Conservation (phyloP, 2,888 invertebrate genomes). For the Dasysyrphus tricinctus region DNA sequence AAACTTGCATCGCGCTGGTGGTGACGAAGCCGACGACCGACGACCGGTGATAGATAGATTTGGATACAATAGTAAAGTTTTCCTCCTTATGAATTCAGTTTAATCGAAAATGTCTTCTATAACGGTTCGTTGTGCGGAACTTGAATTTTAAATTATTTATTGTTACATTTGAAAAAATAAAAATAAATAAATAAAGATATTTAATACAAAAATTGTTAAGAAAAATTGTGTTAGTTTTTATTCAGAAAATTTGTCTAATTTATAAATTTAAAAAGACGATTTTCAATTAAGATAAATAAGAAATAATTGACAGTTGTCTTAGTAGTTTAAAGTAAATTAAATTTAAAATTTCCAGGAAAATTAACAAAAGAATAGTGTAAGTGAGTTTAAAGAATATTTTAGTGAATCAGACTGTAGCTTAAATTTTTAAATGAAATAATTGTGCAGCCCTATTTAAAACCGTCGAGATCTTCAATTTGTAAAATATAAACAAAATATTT, state of each 20-base stretch:
- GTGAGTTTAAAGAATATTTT: slow-evolving; percentile 1
- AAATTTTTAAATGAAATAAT: background rate
- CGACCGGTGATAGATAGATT: background rate
- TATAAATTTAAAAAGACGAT: no score
- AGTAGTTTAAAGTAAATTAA: background rate
- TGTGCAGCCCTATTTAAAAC: background rate
- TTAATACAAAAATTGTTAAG: background rate
- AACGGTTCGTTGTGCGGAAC: slow-evolving; percentile 63
- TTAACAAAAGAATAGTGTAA: background rate
- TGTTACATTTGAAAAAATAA: slow-evolving; percentile 25
- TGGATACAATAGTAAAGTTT: slow-evolving; percentile 63
- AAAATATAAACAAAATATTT: no score
- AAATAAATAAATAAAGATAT: no score
- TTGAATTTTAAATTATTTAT: slow-evolving; percentile 35
- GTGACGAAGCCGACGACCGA: background rate
- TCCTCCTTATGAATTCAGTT: slow-evolving; percentile 62
- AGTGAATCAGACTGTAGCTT: background rate
- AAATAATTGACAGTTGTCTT: background rate
- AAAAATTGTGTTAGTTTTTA: background rate
- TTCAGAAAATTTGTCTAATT: no score
- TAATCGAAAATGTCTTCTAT: slow-evolving; percentile 62
- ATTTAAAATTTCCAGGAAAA: background rate
- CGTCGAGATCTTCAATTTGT: no score
- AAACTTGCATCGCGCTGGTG: slow-evolving; percentile 5
- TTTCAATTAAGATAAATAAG: background rate